Evolutionary conservation across 2,797 vertebrate species (phyloP).

Genomic region (Peromyscus nudipes): DNA sequence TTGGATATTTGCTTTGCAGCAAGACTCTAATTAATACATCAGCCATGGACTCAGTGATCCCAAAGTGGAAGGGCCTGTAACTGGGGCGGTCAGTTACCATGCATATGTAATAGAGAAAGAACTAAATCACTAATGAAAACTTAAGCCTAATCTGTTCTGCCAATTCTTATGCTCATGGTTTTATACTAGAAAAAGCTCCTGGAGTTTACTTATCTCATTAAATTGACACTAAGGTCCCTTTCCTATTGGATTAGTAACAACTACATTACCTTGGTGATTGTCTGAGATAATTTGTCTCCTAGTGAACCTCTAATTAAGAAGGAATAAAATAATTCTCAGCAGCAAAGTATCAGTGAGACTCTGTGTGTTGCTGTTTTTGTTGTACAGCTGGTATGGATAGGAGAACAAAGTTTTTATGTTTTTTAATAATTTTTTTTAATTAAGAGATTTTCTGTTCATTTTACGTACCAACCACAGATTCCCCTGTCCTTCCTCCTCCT

Average conservation of each 20-base stretch:
- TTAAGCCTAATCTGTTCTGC: background rate
- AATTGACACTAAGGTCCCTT: too few relatives aligned
- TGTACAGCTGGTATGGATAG: background rate
- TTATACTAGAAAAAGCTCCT: background rate
- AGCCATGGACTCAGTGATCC: background rate
- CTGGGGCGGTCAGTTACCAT: background rate
- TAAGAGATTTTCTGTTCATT: too few relatives aligned
- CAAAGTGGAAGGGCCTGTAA: background rate
- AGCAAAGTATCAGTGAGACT: background rate
- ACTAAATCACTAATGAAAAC: background rate
- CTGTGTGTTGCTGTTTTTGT: background rate
- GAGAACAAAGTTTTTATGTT: too few relatives aligned
- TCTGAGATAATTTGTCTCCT: background rate
- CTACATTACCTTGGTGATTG: too few relatives aligned
- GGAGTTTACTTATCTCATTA: too few relatives aligned
- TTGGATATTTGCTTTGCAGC: too few relatives aligned
- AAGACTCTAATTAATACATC: background rate
- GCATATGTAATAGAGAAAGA: background rate
- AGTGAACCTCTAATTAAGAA: constrained; percentile 11
- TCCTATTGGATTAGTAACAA: too few relatives aligned
- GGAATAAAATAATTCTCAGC: background rate
- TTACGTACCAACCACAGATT: too few relatives aligned
- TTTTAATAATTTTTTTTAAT: too few relatives aligned
- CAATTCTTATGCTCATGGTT: background rate
- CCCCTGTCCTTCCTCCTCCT: too few relatives aligned